Percentiles rank a stretch among this genome's conserved stretches.
Conservation (phyloP, 2,797 vertebrate genomes). For the Pitangus sulphuratus region DNA sequence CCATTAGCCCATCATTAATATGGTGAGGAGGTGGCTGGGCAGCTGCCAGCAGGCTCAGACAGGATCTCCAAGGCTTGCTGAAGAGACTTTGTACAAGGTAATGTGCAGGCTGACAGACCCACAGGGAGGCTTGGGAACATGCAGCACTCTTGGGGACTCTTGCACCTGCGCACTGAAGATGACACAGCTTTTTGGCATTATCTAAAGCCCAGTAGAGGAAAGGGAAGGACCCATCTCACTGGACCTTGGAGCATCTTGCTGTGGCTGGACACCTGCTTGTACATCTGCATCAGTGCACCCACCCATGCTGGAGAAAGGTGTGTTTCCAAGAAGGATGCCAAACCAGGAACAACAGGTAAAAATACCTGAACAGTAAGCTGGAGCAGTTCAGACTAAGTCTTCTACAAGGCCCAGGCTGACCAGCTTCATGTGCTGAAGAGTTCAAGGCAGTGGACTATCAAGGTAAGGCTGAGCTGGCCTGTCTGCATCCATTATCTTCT, state of each 20-base stretch:
- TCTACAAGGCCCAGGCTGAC: background rate
- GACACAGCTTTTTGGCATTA: background rate
- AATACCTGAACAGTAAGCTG: background rate
- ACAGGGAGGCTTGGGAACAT: background rate
- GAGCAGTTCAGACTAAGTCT: background rate
- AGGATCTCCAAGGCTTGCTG: background rate
- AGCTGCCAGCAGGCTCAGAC: background rate
- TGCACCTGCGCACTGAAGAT: background rate
- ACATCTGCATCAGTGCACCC: background rate
- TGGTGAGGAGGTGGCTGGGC: background rate
- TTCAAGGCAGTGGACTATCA: background rate
- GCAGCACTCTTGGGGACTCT: background rate
- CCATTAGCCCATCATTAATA: background rate
- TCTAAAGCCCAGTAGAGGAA: background rate
- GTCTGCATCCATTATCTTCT: background rate
- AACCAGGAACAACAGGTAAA: background rate
- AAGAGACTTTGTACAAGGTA: background rate
- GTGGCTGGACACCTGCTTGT: background rate
- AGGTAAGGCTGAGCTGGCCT: background rate
- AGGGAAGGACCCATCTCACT: background rate
- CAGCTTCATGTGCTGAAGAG: background rate
- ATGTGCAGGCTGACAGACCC: background rate
- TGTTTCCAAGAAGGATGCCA: background rate
- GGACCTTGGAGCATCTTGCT: background rate
- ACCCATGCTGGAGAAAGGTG: fast-evolving